Evolutionary conservation across 2,797 vertebrate genomes (phyloP).

Genomic region (Lepilemur ruficaudatus): DNA sequence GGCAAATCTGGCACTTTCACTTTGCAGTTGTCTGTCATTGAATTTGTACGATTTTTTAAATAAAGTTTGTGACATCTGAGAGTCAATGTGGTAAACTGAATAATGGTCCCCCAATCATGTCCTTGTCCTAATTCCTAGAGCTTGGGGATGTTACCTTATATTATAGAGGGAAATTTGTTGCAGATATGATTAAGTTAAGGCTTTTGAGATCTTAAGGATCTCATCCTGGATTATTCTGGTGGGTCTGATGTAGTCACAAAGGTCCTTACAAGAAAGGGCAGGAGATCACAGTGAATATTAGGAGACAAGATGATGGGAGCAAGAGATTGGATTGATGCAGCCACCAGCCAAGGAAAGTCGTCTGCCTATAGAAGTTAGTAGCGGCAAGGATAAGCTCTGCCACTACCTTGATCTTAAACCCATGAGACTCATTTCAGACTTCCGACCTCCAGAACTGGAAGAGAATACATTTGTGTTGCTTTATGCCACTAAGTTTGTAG

Average conservation of each 20-base stretch:
- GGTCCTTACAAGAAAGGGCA: not conserved
- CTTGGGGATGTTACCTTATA: not conserved
- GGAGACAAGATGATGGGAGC: not conserved
- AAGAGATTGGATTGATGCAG: not conserved
- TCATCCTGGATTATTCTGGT: not conserved
- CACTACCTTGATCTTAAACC: not conserved
- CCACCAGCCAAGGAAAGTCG: not conserved
- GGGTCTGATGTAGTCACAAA: not conserved
- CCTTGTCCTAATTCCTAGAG: not conserved
- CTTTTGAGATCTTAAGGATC: not conserved
- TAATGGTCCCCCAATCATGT: not conserved
- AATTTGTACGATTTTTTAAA: not conserved
- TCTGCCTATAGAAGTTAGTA: not conserved
- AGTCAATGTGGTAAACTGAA: not conserved
- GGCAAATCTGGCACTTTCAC: not conserved
- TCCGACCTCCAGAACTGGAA: not conserved
- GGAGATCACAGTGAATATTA: not conserved
- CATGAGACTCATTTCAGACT: not conserved
- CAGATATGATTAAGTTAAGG: not conserved
- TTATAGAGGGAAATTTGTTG: not conserved
- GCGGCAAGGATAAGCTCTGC: not conserved
- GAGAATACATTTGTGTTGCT: not conserved
- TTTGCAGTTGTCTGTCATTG: not conserved
- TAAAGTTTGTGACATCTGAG: conserved; percentile 9
- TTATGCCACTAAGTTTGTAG: not conserved